A percentile compares a stretch with the other conserved stretches of the same genome.
phyloP scores from a whole-genome alignment of 2,888 invertebrate species.

The Ellobium chinense region DNA sequence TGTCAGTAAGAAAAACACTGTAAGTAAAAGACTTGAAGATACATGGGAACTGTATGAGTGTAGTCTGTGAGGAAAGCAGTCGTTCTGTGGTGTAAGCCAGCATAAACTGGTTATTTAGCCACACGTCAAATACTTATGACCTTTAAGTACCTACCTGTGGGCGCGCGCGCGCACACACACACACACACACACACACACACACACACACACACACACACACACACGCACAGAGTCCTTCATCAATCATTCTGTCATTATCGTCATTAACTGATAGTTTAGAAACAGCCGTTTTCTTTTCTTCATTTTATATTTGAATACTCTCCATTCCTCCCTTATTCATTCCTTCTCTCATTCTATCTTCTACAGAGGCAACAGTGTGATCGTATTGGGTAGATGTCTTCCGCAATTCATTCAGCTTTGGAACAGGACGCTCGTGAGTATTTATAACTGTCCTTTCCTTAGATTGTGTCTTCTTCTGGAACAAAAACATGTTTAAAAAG shows the following conservation, averaged over 20 bases:
- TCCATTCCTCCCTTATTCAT: neutral
- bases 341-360: neutral
- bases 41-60: too few species aligned
- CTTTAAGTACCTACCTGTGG: too few species aligned
- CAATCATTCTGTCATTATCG: conserved; percentile 9
- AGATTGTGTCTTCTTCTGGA: too few species aligned
- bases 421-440: conserved; percentile 6
- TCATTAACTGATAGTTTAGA: neutral
- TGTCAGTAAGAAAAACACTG: too few species aligned
- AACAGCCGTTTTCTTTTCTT: neutral
- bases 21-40: too few species aligned
- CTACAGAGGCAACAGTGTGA: neutral
- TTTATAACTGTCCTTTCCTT: too few species aligned
- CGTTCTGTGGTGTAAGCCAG: too few species aligned
- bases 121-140: too few species aligned
- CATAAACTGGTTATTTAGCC: too few species aligned
- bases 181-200: neutral
- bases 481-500: too few species aligned
- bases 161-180: neutral
- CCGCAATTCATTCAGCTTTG: neutral
- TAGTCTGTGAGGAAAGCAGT: too few species aligned
- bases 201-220: neutral
- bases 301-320: neutral
- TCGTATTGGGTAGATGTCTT: neutral
- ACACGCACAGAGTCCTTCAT: neutral